These are phyloP conservation scores for Coracias cyanogaster DNA, from an alignment of 2,797 vertebrate genomes.

Conservation along the genomic window DNA sequence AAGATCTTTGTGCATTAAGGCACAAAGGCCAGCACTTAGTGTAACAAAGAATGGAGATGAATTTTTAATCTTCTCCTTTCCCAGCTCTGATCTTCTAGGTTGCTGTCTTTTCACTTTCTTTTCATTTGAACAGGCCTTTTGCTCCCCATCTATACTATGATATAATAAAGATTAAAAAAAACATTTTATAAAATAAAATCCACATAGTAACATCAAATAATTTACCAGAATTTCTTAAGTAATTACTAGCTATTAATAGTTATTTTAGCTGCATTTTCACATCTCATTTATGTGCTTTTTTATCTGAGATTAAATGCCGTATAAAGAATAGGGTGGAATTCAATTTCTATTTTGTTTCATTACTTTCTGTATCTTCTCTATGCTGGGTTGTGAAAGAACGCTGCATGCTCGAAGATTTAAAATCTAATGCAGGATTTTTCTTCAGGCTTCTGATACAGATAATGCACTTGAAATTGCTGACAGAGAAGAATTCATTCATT, in stretches of 20 bases:
- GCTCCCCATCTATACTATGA: neutral
- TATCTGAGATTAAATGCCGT: neutral
- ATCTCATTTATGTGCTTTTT: neutral
- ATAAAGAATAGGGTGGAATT: neutral
- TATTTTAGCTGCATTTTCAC: neutral
- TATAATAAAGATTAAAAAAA: neutral
- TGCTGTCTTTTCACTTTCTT: neutral
- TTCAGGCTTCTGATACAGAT: neutral
- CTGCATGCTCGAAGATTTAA: neutral
- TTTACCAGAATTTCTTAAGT: neutral
- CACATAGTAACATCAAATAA: neutral
- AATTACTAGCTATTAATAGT: neutral
- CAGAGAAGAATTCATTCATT: neutral
- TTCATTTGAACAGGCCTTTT: neutral
- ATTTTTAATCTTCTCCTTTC: neutral
- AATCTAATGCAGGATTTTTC: neutral
- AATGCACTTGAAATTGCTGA: neutral
- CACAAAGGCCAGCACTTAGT: neutral
- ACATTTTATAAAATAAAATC: neutral
- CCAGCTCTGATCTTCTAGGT: neutral
- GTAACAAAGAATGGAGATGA: constrained; percentile 4
- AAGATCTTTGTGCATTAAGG: neutral
- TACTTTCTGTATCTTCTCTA: neutral
- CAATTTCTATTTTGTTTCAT: neutral
- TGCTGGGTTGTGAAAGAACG: neutral